These are phyloP conservation scores for Carlito syrichta DNA, from an alignment of 2,113 vertebrate species.

Conservation along the genomic window DNA sequence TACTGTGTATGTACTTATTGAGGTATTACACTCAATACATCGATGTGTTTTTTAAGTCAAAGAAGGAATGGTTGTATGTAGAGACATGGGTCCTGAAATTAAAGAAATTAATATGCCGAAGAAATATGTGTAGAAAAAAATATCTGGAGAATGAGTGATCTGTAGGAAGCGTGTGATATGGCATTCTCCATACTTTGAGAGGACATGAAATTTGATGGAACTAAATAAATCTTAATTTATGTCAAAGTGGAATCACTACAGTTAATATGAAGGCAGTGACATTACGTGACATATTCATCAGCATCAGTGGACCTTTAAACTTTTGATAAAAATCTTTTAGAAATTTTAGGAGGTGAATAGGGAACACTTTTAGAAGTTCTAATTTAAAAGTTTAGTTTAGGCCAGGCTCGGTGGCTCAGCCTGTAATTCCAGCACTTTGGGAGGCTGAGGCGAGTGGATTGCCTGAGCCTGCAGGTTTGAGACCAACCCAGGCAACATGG, in stretches of 20 bases:
- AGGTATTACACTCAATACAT: neutral
- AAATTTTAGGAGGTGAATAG: neutral
- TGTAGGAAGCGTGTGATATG: neutral
- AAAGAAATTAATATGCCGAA: neutral
- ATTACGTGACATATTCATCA: neutral
- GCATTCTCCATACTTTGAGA: neutral
- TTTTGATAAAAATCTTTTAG: neutral
- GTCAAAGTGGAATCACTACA: neutral
- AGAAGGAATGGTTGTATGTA: neutral
- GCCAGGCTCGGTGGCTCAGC: no score
- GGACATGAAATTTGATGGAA: neutral
- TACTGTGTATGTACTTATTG: neutral
- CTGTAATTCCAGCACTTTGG: no score
- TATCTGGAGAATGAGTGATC: neutral
- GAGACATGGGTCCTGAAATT: neutral
- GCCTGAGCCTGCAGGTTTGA: no score
- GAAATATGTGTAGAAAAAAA: neutral
- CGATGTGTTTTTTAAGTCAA: neutral
- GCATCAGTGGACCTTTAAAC: neutral
- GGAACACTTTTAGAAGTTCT: neutral
- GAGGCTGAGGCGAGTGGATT: no score
- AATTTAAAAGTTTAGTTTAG: no score
- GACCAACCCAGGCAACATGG: no score
- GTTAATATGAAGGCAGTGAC: neutral
- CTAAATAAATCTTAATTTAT: neutral